phyloP scores from a whole-genome alignment of 2,888 invertebrate species.

The Cataglyphis altisquamis region DNA sequence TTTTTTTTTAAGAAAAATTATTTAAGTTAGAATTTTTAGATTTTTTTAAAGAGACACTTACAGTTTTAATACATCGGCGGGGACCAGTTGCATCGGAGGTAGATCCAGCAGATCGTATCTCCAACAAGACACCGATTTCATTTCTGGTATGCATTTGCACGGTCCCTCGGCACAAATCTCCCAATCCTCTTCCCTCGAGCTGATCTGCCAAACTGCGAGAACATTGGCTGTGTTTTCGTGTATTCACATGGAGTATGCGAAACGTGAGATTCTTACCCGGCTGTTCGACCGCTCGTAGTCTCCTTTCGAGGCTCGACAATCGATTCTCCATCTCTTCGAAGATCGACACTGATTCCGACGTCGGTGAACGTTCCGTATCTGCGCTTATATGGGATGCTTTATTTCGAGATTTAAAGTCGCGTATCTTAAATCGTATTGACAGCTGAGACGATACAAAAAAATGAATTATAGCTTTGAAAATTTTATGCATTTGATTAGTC shows the following conservation, averaged over 20 bases:
- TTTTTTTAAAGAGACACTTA: slow-evolving; percentile 81
- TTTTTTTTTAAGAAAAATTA: neutral
- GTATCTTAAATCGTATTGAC: neutral
- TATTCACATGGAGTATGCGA: neutral
- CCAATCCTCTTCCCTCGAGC: slow-evolving; percentile 88
- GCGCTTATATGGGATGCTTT: neutral
- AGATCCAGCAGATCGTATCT: slow-evolving; percentile 88
- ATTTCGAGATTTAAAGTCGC: neutral
- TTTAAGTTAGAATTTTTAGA: neutral
- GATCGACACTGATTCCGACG: slow-evolving; percentile 18
- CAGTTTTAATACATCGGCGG: slow-evolving; percentile 90
- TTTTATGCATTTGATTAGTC: neutral
- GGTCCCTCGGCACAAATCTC: slow-evolving; percentile 89
- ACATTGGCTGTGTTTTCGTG: neutral
- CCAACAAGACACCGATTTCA: slow-evolving; percentile 91
- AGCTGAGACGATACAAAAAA: neutral
- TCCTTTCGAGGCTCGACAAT: slow-evolving; percentile 87
- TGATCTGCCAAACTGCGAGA: slow-evolving; percentile 89
- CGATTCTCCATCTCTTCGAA: slow-evolving; percentile 80
- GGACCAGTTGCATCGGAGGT: slow-evolving; percentile 89
- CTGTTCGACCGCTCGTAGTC: slow-evolving; percentile 91
- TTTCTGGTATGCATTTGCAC: slow-evolving; percentile 90
- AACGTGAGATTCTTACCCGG: slow-evolving; percentile 87
- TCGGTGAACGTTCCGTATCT: slow-evolving; percentile 27
- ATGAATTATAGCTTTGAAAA: neutral